phyloP scores from a whole-genome alignment of 1,140 invertebrate genomes.

The Megalopta genalis region DNA sequence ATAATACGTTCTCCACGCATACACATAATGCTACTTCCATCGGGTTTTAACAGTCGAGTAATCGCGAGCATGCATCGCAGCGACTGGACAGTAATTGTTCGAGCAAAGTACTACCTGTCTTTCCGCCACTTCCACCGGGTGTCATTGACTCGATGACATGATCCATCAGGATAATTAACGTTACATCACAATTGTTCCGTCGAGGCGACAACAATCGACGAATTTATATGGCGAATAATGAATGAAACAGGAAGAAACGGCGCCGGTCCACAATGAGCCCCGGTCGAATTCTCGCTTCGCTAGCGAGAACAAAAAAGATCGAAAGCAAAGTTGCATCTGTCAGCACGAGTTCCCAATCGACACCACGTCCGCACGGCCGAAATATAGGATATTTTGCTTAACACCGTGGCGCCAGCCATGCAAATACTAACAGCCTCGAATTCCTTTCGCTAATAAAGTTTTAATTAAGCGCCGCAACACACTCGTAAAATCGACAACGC shows the following conservation, averaged over 20 bases:
- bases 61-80: constrained; percentile 15
- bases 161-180: constrained; percentile 58
- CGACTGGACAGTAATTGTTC: constrained; percentile 35
- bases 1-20: no score
- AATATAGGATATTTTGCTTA: background rate
- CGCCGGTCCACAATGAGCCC: background rate
- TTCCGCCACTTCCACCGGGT: constrained; percentile 42
- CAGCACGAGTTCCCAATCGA: background rate
- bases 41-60: background rate
- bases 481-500: background rate
- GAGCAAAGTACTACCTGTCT: constrained; percentile 45
- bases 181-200: constrained; percentile 51
- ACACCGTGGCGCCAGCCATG: background rate
- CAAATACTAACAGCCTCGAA: background rate
- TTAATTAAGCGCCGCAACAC: background rate
- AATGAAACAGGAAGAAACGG: constrained; percentile 10
- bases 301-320: no score
- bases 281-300: background rate
- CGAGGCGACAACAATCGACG: constrained; percentile 45
- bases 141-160: constrained; percentile 59
- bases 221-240: constrained; percentile 43
- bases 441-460: constrained; percentile 21
- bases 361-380: background rate
- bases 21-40: no score
- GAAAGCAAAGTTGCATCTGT: no score